Base-by-base conservation (phyloP, 2,113 vertebrate species). In the Martes martes region DNA sequence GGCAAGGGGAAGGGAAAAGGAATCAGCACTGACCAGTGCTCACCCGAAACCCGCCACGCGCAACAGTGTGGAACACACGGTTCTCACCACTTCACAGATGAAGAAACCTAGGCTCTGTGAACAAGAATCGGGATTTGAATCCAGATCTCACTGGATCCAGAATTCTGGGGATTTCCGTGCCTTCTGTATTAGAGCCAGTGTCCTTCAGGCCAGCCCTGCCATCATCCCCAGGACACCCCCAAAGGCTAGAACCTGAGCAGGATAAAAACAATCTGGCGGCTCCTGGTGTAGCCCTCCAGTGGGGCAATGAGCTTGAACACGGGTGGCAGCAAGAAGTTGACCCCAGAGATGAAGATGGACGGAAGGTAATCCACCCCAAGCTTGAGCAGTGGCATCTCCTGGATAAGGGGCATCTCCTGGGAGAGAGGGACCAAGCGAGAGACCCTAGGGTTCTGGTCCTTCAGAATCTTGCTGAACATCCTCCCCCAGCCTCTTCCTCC, bases 301-400 rank as follows among this genome's bases (percentile, higher is more conserved):
- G 89, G 78, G 57, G 99, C 99, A 1, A 99, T 97, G 88, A 99
- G 91, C 85, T 98, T 98, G 96, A 99, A 99, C 92, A 99, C 89
- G 3, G 98, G 73, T 0, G 99, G 99, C 82, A 99, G 98, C 91
- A 99, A 14, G 16, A 99, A 99, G 98, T 99, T 99, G 92, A 98
- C 99, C 1, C n/a, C 57, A 0, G 99, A 99, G 98, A 99, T 99
- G 97, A 99, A 99, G 11, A 99, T 98, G 82, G 99, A 99, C 0
- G 99, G 99, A 1, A 99, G 98, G 91, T 99, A 99, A 87, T 99
- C 93, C 31, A 99, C 98, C 81, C 98, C 4, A 21, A 99, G 98
- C 36, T 98, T 98, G 63, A 99, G 59, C 47, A 99, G 45, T 1
- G 82, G 96, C 1, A 19, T 95, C 3, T 18, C 57, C 57, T 65